Base-by-base conservation (phyloP, 2,888 invertebrate species). In the Lasius platythorax region DNA sequence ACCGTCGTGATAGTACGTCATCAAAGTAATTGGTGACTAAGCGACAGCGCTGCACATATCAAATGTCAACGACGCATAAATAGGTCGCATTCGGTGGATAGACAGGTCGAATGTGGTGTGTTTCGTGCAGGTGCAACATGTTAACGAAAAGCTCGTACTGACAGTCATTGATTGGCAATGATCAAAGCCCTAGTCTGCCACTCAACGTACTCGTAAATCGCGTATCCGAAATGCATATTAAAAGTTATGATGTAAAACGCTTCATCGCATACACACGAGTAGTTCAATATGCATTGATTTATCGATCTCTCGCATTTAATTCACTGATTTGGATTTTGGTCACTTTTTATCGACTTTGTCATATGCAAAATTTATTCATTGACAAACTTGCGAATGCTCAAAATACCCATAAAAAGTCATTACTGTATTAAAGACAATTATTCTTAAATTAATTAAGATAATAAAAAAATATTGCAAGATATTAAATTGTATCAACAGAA, bases 11-110 rank as follows among this genome's bases (percentile, higher is more conserved):
- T 79, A 37, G 12, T 79, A 72, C 61, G 58, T 61, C 58, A 46
- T 58, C 43, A 72, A 79, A 79, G 72, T 79, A 79, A 79, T 79
- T 72, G 72, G 79, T 18, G 78, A 68, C 58, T 68, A 79, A 70
- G 58, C 78, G 70, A 79, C 70, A 79, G 58, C 72, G 61, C 61
- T 79, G 46, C 46, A 72, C 72, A 30, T 72, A 79, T 61, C 72
- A 72, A 70, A 23, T 78, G 78, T 79, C 79, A 79, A 79, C 61
- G 72, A 61, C 72, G 72, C 72, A 79, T 79, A 79, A 79, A 79
- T 79, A 79, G 79, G 37, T 72, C 79, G 79, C 46, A 72, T 79
- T 79, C 37, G 18, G 40, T 67, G 76, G 72, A 72, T 46, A 79
- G 79, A 72, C 79, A 79, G 79, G 37, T 79, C 33, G 72, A 79